phyloP scores from a whole-genome alignment of 2,888 invertebrate species.

The Pterobdella sp. region DNA sequence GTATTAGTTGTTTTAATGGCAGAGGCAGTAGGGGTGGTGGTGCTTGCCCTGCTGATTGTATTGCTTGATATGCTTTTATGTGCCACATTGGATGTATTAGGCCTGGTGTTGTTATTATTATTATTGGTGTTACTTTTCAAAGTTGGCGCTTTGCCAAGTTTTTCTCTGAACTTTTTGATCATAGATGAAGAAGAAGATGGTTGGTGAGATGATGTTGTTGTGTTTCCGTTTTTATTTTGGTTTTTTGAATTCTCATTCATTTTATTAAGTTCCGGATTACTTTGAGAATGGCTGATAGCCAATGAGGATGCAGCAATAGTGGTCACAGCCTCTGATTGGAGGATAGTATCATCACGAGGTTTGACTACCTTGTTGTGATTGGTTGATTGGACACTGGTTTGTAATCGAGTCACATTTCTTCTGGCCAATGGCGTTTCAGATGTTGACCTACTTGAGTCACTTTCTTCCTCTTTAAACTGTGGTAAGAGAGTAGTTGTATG shows the following conservation, averaged over 20 bases:
- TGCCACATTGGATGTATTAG: not conserved
- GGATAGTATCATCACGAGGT: not conserved
- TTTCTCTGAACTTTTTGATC: not conserved
- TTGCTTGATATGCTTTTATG: not conserved
- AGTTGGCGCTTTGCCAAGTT: not conserved
- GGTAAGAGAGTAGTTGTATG: not conserved
- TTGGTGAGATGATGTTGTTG: not conserved
- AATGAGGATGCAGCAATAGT: not conserved
- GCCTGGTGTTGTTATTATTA: constrained; percentile 1
- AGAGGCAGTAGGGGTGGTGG: not conserved
- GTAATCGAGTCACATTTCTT: not conserved
- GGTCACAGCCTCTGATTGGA: not conserved
- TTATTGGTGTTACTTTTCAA: not conserved
- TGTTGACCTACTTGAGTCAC: not conserved
- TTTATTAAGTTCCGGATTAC: not conserved
- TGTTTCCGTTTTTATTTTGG: not conserved
- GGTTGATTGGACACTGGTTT: not conserved
- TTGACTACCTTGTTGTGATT: not conserved
- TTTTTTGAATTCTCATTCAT: not conserved
- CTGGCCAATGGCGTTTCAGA: not conserved
- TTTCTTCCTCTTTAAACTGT: not conserved
- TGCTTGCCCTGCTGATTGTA: not conserved
- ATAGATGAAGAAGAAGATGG: not conserved
- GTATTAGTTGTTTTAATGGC: not conserved
- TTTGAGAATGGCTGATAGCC: not conserved